Evolutionary conservation across 2,888 invertebrate species (phyloP).

Genomic region (Acanthosepion esculentum): DNA sequence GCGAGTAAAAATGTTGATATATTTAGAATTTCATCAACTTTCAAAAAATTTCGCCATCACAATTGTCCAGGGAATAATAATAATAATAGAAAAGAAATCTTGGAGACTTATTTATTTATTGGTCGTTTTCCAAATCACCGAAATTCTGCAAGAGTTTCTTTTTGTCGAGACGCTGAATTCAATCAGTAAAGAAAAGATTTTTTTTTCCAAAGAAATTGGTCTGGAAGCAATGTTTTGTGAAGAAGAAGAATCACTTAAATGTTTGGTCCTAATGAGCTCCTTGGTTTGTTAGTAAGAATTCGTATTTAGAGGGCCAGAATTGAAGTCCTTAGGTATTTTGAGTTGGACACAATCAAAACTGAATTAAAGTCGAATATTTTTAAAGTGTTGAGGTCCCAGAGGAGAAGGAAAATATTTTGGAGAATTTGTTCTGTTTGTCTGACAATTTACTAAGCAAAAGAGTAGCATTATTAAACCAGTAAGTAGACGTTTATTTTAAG

Average conservation of each 20-base stretch:
- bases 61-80: neutral
- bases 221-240: neutral
- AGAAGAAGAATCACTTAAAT: neutral
- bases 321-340: neutral
- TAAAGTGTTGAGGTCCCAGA: neutral
- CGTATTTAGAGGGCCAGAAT: neutral
- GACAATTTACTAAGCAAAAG: neutral
- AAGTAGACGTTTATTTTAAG: neutral
- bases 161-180: neutral
- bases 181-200: neutral
- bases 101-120: neutral
- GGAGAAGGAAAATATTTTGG: neutral
- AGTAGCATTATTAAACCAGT: no score
- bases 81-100: neutral
- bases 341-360: neutral
- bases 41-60: neutral
- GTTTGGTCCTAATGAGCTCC: neutral
- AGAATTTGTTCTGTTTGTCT: neutral
- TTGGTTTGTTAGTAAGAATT: neutral
- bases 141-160: neutral
- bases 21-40: neutral
- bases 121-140: neutral
- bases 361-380: neutral
- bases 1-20: neutral
- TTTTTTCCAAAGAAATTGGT: conserved; percentile 21